phyloP scores from a whole-genome alignment of 2,113 vertebrate genomes.

The Paratilapia polleni region DNA sequence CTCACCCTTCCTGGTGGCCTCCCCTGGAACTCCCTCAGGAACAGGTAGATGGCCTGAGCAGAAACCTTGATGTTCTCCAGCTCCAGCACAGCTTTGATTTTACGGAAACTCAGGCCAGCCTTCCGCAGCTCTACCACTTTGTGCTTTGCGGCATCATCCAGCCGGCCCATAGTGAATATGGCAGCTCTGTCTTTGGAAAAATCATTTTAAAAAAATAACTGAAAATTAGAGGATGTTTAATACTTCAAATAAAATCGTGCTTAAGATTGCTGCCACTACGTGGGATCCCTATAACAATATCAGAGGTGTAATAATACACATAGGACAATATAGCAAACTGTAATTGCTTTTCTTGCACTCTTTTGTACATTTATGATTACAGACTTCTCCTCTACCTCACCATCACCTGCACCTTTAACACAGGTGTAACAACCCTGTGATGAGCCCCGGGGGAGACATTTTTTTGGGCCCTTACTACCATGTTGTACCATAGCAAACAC shows the following conservation, averaged over 20 bases:
- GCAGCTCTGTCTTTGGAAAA: background rate
- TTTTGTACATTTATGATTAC: no score
- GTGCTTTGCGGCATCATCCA: conserved; percentile 86
- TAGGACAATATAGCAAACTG: no score
- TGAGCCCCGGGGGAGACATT: no score
- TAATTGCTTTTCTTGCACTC: no score
- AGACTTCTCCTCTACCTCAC: no score
- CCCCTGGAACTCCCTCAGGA: conserved; percentile 84
- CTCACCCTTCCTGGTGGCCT: conserved; percentile 68
- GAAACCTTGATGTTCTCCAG: conserved; percentile 88
- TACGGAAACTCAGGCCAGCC: conserved; percentile 87
- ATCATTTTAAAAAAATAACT: background rate
- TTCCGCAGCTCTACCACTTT: conserved; percentile 87
- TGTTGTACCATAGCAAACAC: no score
- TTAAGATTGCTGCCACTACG: no score
- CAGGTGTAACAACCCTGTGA: no score
- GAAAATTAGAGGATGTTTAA: background rate
- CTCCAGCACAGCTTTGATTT: conserved; percentile 89
- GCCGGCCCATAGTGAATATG: conserved; percentile 80
- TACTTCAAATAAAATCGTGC: background rate
- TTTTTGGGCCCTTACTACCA: no score
- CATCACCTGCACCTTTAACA: no score
- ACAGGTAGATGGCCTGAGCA: conserved; percentile 86
- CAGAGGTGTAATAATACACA: background rate
- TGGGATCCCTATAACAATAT: background rate